These are phyloP conservation scores for Galerucella calmariensis DNA, from an alignment of 2,888 invertebrate species.

Conservation along the genomic window DNA sequence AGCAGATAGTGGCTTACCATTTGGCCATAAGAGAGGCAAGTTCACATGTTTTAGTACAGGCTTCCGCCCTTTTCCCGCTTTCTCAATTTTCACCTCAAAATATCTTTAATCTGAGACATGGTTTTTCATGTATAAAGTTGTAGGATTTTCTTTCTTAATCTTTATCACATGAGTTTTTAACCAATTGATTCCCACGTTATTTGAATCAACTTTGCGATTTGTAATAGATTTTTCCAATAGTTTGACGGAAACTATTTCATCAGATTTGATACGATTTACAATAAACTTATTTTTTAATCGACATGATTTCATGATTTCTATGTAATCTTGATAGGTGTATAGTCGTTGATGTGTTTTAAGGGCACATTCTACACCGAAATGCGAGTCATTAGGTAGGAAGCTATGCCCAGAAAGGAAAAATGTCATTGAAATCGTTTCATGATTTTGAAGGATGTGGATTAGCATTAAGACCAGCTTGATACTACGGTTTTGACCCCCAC, in stretches of 20 bases:
- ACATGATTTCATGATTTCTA: slow-evolving; percentile 46
- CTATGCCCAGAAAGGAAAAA: slow-evolving; percentile 48
- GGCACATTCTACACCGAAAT: slow-evolving; percentile 41
- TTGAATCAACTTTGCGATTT: slow-evolving; percentile 27
- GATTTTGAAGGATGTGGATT: slow-evolving; percentile 24
- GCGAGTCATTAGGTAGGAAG: slow-evolving; percentile 43
- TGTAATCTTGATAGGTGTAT: slow-evolving; percentile 44
- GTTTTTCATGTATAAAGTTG: slow-evolving; percentile 26
- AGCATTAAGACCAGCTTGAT: slow-evolving; percentile 47
- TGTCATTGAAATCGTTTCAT: slow-evolving; percentile 37
- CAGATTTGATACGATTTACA: slow-evolving; percentile 38
- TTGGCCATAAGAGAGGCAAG: slow-evolving; percentile 17
- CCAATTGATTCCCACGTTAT: slow-evolving; percentile 42
- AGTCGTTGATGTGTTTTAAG: slow-evolving; percentile 45
- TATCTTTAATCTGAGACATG: slow-evolving; percentile 18
- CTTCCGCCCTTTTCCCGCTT: slow-evolving; percentile 26
- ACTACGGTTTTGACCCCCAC: slow-evolving; percentile 45
- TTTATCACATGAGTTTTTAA: slow-evolving; percentile 34
- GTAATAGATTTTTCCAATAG: slow-evolving; percentile 36
- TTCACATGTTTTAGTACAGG: slow-evolving; percentile 4
- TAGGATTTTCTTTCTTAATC: slow-evolving; percentile 35
- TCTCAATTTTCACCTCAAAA: slow-evolving; percentile 30
- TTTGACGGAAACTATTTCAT: slow-evolving; percentile 39
- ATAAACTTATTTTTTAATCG: slow-evolving; percentile 44
- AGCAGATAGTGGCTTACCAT: slow-evolving; percentile 12